phyloP scores from a whole-genome alignment of 1,140 invertebrate species.

The Proctacanthus coquilletti region DNA sequence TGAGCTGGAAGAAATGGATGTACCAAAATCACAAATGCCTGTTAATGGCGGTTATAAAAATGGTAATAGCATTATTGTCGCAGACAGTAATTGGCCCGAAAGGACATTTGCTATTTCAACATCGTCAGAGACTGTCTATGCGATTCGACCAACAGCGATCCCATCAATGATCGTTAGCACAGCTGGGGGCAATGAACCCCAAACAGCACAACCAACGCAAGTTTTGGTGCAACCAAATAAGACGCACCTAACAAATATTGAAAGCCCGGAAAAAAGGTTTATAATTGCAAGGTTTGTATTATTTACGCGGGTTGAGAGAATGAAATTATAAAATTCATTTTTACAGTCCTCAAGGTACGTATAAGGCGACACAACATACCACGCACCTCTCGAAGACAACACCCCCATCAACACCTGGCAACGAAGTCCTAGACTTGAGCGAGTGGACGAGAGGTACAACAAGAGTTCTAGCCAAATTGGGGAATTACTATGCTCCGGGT shows the following conservation, averaged over 20 bases:
- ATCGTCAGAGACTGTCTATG: neutral
- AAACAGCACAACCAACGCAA: too few species aligned
- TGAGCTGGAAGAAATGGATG: conserved; percentile 58
- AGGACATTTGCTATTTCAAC: neutral
- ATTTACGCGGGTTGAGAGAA: too few species aligned
- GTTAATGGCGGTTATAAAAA: neutral
- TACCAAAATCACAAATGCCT: conserved; percentile 19
- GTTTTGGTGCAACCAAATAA: too few species aligned
- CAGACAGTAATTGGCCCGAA: neutral
- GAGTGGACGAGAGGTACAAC: conserved; percentile 89
- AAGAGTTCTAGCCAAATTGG: conserved; percentile 71
- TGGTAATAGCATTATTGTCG: neutral
- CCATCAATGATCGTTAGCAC: too few species aligned
- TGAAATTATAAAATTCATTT: too few species aligned
- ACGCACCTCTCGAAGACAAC: neutral
- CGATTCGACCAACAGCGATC: neutral
- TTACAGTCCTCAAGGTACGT: too few species aligned
- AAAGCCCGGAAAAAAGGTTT: too few species aligned
- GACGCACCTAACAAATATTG: too few species aligned
- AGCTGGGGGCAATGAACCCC: too few species aligned
- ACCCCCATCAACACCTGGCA: conserved; percentile 13
- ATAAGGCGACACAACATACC: too few species aligned
- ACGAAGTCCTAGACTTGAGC: conserved; percentile 54
- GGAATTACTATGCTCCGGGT: conserved; percentile 70
- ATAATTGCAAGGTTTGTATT: too few species aligned